Base-by-base conservation (phyloP, 1,140 invertebrate species). In the Drosophila trapezifrons region DNA sequence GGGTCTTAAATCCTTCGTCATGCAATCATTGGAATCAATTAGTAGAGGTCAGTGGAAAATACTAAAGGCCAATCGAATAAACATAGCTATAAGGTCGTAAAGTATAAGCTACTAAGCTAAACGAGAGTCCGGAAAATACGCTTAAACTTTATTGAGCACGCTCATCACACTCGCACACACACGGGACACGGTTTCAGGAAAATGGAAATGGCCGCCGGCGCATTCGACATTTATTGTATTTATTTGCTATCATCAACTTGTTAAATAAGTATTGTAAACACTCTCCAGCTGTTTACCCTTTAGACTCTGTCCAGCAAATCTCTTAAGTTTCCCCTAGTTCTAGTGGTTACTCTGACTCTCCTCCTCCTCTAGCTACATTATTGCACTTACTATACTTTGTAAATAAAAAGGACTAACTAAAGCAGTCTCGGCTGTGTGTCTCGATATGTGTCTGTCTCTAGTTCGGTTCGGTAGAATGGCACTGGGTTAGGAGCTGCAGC, bases 221-320 rank as follows among this genome's bases (percentile, higher is more conserved):
- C 67, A 69, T 56, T 70, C 67, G 64, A 70, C 67, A 71, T 56
- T 42, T 43, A 38, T 72, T 46, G 55, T 59, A 56, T 43, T 40
- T 43, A 58, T 47, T 76, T 29, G 43, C 57, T 62, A 70, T 29
- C 62, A 62, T 54, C 49, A 62, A 77, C 51, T 51, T 59, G 74
- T 20, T 38, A 35, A 66, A 65, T 43, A 82, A 65, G 51, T 78
- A 58, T 55, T 56, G 64, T 62, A 66, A 69, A 66, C 65, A 43
- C 65, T 27, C 62, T 38, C 54, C 72, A 67, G 29, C 38, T 64
- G 59, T 54, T 58, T 52, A 57, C 42, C 27, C 38, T 81, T 25
- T 87, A 86, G 83, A 86, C 83, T 86, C 83, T 86, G 71, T 78
- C 57, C 84, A 86, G 83, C 82, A 87, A 86, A 82, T 76, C 47